Evolutionary conservation across 2,888 invertebrate genomes (phyloP).

Genomic region (Anagyrus pseudococci): DNA sequence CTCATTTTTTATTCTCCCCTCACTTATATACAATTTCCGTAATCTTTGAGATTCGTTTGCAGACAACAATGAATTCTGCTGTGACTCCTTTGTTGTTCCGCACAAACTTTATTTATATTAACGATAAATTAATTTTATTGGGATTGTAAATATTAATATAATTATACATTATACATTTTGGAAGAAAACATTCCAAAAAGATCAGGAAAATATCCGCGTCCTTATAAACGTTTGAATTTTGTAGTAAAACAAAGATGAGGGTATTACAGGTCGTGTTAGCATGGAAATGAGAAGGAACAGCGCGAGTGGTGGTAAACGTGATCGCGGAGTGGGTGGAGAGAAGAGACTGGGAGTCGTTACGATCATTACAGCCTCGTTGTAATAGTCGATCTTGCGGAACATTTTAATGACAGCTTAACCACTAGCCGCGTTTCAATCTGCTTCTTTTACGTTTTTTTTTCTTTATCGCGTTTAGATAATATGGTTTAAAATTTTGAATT

Average conservation of each 20-base stretch:
- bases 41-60: too few species aligned
- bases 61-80: too few species aligned
- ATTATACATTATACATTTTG: too few species aligned
- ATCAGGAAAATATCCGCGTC: too few species aligned
- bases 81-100: too few species aligned
- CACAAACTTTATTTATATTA: too few species aligned
- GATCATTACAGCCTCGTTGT: conserved; percentile 27
- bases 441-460: conserved; percentile 29
- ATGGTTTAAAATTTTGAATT: too few species aligned
- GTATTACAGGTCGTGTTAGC: background rate
- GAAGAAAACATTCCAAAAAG: too few species aligned
- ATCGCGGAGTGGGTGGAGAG: background rate
- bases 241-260: conserved; percentile 10
- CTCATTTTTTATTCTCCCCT: too few species aligned
- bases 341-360: conserved; percentile 11
- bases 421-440: conserved; percentile 16
- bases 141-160: too few species aligned
- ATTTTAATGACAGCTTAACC: conserved; percentile 59
- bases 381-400: conserved; percentile 60
- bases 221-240: conserved; percentile 14
- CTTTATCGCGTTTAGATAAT: background rate
- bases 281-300: background rate
- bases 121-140: too few species aligned
- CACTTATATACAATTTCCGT: too few species aligned
- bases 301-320: background rate